Base-by-base conservation (phyloP, 2,888 invertebrate genomes). In the Amphipyra tragopoginis region DNA sequence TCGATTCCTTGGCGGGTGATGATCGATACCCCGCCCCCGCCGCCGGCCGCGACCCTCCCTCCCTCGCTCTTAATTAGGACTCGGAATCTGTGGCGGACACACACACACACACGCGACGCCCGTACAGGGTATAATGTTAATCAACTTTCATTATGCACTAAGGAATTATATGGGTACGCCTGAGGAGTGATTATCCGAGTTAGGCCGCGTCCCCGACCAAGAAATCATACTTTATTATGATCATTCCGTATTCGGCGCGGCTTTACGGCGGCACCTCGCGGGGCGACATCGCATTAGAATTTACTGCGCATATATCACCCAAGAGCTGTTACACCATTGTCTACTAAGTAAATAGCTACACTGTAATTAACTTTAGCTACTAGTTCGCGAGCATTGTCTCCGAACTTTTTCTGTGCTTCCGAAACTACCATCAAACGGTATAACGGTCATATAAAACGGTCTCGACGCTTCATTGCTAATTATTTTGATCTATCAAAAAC, bases 11-110 rank as follows among this genome's bases (percentile, higher is more conserved):
- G 88, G 92, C 91, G 92, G 89, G 90, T 80, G 90, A 93, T 94
- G 94, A 94, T 94, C 94, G 93, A 94, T 93, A 94, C 93, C 90
- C 89, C 90, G 85, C 90, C 90, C 88, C 90, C 90, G 85, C 85
- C 86, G 86, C 81, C 87, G 90, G 90, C 90, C 90, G 90, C 88
- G 89, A 86, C 89, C 90, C 90, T 86, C 90, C 87, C 88, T 94
- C 95, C 96, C 96, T 96, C 96, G 95, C 96, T 96, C 97, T 97
- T 97, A 97, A 97, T 97, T 97, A 97, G 97, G 96, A 96, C 96
- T 96, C 96, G 96, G 96, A 97, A 97, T 97, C 97, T 97, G 97
- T 95, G 96, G 96, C 96, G 96, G 97, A 97, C 97, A 96, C 96
- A 96, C 96, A 95, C 96, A 95, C 95, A 94, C 95, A 92, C 90